Base-by-base conservation (phyloP, 2,797 vertebrate species). In the Decapterus maruadsi region DNA sequence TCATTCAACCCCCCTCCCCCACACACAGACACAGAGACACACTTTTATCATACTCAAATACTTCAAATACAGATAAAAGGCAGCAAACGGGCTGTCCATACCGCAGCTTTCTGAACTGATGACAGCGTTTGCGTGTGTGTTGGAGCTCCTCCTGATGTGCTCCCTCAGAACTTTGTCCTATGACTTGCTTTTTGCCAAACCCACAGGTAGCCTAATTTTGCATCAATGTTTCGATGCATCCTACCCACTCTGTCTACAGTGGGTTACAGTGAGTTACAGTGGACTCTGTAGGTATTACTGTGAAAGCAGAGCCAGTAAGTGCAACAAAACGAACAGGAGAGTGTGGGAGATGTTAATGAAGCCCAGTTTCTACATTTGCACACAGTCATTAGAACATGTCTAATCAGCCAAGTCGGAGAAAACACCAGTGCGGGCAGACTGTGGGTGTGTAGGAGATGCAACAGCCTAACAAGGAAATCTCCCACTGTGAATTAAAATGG, bases 321-420 rank as follows among this genome's bases (percentile, higher is more conserved):
- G 17, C 31, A 55, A 31, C n/a, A 1, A 36, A 50, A 26, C 36
- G 14, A 57, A 42, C 51, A 53, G 29, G 57, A 10, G 53, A 53
- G 64, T 38, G 51, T 62, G 57, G 16, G 63, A 29, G 16, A 68
- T 51, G 69, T 34, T 68, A 26, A 68, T 73, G 10, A 67, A 61
- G 11, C n/a, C 1, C 14, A 19, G 17, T 4, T 17, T 72, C 31
- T 40, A 20, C 42, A 50, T 50, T 14, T 9, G 0, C 26, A 42
- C 43, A 57, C 40, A 36, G 57, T 19, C 64, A 53, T 53, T 51
- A 73, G 34, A 46, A 43, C n/a, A 34, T n/a, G 51, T 62, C 34
- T 55, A 16, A 42, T 66, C 61, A 38, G 22, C 7, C 17, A 22
- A 42, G 29, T 29, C 4, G 40, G 31, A 43, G 38, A 63, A 63